Percentiles rank a stretch among this genome's conserved stretches.
Conservation (phyloP, 2,113 vertebrate genomes). For the Otolemur garnettii region DNA sequence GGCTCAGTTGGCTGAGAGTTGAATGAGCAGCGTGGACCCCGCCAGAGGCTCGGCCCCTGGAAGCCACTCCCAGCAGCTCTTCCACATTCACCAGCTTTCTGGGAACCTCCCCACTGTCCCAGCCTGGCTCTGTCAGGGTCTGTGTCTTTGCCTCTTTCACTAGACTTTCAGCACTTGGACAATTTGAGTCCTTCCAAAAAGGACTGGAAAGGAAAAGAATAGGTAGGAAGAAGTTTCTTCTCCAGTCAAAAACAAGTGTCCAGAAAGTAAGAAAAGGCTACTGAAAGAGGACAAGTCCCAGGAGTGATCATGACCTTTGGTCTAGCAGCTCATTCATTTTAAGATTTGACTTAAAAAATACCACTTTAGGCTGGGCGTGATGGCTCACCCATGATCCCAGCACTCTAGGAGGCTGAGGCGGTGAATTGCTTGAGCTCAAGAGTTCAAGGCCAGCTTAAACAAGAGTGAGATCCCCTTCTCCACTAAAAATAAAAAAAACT, state of each 20-base stretch:
- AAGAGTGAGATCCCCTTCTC: no score
- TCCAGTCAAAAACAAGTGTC: background rate
- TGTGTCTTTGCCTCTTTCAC: background rate
- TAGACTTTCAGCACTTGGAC: background rate
- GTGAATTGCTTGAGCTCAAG: no score
- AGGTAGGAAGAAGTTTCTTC: background rate
- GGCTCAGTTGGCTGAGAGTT: background rate
- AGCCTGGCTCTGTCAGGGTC: background rate
- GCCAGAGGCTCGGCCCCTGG: background rate
- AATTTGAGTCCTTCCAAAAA: no score
- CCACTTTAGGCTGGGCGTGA: no score
- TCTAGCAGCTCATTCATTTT: background rate
- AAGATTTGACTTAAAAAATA: background rate
- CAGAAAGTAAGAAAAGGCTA: background rate
- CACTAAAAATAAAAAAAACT: no score
- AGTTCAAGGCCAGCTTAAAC: no score
- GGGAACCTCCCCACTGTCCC: background rate
- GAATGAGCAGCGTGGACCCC: background rate
- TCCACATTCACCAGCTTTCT: background rate
- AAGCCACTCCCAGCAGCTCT: background rate
- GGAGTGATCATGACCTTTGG: fast-evolving
- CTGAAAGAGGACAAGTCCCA: background rate
- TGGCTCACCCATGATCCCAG: no score
- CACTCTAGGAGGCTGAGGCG: no score
- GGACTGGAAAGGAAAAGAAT: background rate